Evolutionary conservation across 2,797 vertebrate genomes (phyloP).

Genomic region (Chiloscyllium punctatum): DNA sequence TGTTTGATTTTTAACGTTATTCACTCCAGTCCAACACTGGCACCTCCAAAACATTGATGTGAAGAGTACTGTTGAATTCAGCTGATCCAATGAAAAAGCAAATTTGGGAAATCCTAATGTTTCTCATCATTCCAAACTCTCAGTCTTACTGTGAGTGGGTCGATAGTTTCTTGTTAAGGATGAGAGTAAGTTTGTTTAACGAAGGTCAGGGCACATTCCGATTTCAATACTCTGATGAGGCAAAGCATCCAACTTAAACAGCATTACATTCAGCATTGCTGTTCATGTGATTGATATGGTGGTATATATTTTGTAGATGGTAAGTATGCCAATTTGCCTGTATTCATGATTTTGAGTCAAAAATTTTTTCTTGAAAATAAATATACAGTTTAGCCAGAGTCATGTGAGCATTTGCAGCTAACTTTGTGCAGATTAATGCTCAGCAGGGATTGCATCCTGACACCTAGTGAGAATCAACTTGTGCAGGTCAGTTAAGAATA

Average conservation of each 20-base stretch:
- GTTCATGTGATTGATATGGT: not conserved
- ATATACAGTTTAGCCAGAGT: not conserved
- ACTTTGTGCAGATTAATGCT: not conserved
- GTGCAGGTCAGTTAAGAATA: not conserved
- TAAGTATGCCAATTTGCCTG: not conserved
- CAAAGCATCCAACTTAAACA: not conserved
- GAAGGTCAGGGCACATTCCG: not conserved
- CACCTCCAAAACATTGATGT: too few species aligned
- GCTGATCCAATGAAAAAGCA: not conserved
- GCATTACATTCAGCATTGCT: not conserved
- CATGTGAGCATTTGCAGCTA: not conserved
- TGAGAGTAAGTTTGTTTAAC: constrained; percentile 10
- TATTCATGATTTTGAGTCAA: not conserved
- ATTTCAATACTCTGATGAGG: not conserved
- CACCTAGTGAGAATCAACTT: not conserved
- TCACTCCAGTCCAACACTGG: too few species aligned
- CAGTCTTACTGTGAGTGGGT: not conserved
- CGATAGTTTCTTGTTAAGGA: not conserved
- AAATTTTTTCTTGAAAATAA: not conserved
- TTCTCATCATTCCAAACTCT: not conserved
- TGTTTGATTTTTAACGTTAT: too few species aligned
- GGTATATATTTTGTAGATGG: not conserved
- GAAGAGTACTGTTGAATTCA: not conserved
- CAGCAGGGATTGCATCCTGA: not conserved
- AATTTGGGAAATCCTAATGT: not conserved